Evolutionary conservation across 53 echinoderm and acorn worm species (phyloP), one percentile per base, ranked within the genome.

Genomic region (Stichopus horrens): DNA sequence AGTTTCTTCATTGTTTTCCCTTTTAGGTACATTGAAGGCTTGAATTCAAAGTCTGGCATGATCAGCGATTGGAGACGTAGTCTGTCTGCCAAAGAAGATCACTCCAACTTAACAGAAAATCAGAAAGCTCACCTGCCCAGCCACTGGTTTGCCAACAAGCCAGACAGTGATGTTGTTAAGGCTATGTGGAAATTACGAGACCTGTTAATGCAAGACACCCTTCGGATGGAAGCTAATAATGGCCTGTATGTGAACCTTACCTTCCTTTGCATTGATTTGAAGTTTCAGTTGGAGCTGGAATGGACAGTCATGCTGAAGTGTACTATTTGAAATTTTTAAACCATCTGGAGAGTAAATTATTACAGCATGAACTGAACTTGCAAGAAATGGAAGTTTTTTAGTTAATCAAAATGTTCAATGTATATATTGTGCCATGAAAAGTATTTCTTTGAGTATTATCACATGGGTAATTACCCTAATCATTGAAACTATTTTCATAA

Each of bases 101-200:
- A 96, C 4, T 88, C 92, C 8, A 86, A 92, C 63, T 56, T 96
- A 21, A 83, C 94, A 0, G 88, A 89, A 4, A 83, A 90, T 65
- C 95, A 99, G 93, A 90, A 89, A 65, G 89, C 93, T 22, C 86
- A 88, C 0, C 88, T 96, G 20, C 94, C 96, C 16, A 60, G 86
- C 21, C 94, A 96, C 74, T 99, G 99, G 99, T 90, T 99, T 67
- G 99, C 93, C 20, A 93, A 91, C 71, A 89, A 90, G 9, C 89
- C 85, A 57, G 94, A 95, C 52, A 91, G 94, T 5, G 96, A 99
- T 23, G 89, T 94, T 5, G 79, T 91, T 56, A 93, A 96, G 58
- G 96, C 99, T 11, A 88, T 99, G 57, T 96, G 99, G 96, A 99
- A 94, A 73, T 92, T 99, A 75, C 83, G 99, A 11, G 96, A 96